Percentiles rank a stretch among this genome's conserved stretches.
phyloP scores from a whole-genome alignment of 2,113 vertebrate genomes.

The Hippolais icterina region DNA sequence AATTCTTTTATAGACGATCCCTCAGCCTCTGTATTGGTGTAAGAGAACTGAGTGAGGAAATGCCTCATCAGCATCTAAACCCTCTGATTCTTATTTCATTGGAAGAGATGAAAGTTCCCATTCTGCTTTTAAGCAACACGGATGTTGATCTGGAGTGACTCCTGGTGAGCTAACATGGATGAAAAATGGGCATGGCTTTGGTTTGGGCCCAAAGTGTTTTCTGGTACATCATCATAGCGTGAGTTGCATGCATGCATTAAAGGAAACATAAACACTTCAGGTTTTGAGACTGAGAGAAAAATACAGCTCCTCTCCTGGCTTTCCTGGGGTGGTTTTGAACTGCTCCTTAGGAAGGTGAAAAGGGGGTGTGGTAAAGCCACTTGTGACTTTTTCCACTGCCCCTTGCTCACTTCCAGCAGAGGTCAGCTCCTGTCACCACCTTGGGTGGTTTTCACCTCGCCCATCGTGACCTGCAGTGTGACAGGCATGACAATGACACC shows the following conservation, averaged over 20 bases:
- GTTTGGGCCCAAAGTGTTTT: neutral
- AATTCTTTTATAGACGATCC: neutral
- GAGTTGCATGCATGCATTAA: rapidly evolving
- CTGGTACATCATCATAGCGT: rapidly evolving
- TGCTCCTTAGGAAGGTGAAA: neutral
- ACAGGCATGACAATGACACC: neutral
- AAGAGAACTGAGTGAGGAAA: neutral
- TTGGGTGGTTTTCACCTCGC: neutral
- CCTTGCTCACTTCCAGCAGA: neutral
- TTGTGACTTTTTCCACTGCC: neutral
- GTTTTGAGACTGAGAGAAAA: neutral
- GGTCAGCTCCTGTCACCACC: rapidly evolving
- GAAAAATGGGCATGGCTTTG: neutral
- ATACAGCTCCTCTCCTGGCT: neutral
- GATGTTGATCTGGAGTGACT: neutral
- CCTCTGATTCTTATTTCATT: neutral
- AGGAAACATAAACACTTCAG: neutral
- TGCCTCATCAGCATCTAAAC: neutral
- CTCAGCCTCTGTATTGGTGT: neutral
- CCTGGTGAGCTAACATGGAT: neutral
- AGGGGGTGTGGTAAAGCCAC: rapidly evolving
- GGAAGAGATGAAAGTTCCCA: neutral
- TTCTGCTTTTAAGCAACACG: neutral
- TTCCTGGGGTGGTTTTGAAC: neutral
- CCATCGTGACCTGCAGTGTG: rapidly evolving